Base-by-base conservation (phyloP, 2,888 invertebrate genomes). In the Drosophila incognita region DNA sequence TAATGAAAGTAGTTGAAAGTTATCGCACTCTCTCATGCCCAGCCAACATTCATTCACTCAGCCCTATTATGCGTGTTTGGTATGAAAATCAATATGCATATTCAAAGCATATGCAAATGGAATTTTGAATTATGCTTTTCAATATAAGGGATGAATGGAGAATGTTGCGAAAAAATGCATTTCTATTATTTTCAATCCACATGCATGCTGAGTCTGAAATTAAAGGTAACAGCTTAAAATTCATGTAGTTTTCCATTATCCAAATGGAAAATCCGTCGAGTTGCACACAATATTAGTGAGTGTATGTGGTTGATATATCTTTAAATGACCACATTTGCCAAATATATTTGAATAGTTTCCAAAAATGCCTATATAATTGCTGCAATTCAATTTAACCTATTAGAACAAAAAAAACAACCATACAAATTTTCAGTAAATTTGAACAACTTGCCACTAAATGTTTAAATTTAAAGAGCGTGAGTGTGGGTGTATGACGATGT, bases 31-130 rank as follows among this genome's bases (percentile, higher is more conserved):
- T 13, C n/a, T 8, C 24, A 15, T 1, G 8, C 18, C 11, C 15
- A n/a, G 15, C 31, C 27, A 29, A n/a, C n/a, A 6, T 61, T 8
- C 35, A 21, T 18, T 42, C 29, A 15, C 18, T 40, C 11, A 36
- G 18, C 1, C 4, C 2, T 1, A 35, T 38, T 61, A 33, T 78
- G 48, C 65, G 58, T 42, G 49, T 63, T 58, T 51, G 38, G 56
- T 62, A 60, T 77, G 64, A 74, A 85, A 88, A 88, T 88, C 84
- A 87, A 88, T 85, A 80, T 88, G 82, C 72, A 88, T 84, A 88
- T 88, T 88, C 79, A 86, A 88, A 81, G 76, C 81, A 71, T 63
- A 83, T 79, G 86, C 68, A 68, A 76, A 81, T 76, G 56, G 70
- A 69, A 76, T 74, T 83, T 59, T 83, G 82, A 83, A 77, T 86